phyloP scores from a whole-genome alignment of 2,797 vertebrate species.

The Silurus aristotelis region DNA sequence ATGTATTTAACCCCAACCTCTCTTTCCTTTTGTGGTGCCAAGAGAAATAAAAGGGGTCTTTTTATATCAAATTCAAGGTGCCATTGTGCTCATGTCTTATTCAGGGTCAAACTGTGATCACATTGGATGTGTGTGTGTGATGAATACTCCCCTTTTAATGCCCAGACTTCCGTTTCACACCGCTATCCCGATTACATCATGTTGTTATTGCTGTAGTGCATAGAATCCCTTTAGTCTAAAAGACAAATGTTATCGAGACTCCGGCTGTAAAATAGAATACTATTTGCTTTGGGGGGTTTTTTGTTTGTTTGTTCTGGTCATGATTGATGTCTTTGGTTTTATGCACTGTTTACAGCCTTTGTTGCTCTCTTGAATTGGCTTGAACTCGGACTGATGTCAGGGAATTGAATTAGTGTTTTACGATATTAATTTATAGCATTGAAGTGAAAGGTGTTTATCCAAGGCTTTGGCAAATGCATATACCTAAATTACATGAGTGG shows the following conservation, averaged over 20 bases:
- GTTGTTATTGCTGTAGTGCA: background rate
- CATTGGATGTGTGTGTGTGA: background rate
- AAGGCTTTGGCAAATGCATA: background rate
- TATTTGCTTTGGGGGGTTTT: too few species aligned
- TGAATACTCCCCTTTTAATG: conserved; percentile 34
- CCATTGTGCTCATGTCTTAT: conserved; percentile 17
- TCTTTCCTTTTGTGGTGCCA: background rate
- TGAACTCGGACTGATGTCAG: background rate
- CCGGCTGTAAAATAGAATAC: background rate
- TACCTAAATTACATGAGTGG: background rate
- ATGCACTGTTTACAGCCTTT: conserved; percentile 5
- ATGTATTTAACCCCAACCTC: conserved; percentile 36
- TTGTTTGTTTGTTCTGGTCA: background rate
- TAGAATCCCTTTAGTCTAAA: background rate
- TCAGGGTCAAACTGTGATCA: conserved; percentile 22
- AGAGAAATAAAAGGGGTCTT: conserved; percentile 16
- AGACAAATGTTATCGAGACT: background rate
- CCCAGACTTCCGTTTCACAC: background rate
- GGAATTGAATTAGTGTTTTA: background rate
- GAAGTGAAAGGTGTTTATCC: background rate
- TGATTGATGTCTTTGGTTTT: background rate
- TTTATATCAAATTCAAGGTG: conserved; percentile 13
- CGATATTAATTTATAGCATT: background rate
- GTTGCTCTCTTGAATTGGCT: conserved; percentile 3
- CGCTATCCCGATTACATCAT: conserved; percentile 32